These are phyloP conservation scores for Lasioglossum baleicum DNA, from an alignment of 1,140 invertebrate species.

Conservation along the genomic window DNA sequence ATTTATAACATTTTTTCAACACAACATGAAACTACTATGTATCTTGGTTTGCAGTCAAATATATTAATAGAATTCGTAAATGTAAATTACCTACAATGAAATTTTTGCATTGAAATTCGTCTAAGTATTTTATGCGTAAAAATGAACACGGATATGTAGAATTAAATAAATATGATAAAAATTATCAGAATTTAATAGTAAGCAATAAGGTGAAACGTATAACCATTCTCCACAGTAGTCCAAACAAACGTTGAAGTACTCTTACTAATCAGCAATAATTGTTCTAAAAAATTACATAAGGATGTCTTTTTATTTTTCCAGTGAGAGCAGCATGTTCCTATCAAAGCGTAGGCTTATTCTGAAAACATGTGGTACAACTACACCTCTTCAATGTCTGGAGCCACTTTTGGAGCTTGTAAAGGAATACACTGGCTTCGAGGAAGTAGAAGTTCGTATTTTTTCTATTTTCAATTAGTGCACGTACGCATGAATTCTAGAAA, in stretches of 20 bases:
- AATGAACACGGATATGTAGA: too few species aligned
- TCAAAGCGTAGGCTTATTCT: slow-evolving; percentile 95
- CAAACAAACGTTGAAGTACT: not conserved
- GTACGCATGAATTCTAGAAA: not conserved
- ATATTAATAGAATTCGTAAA: too few species aligned
- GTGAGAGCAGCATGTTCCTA: slow-evolving; percentile 99
- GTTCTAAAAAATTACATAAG: not conserved
- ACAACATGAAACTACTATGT: too few species aligned
- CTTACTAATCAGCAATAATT: not conserved
- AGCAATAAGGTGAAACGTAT: too few species aligned
- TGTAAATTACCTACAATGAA: too few species aligned
- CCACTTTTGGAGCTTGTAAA: slow-evolving; percentile 91
- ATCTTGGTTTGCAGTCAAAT: too few species aligned
- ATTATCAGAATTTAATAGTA: too few species aligned
- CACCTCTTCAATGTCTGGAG: slow-evolving; percentile 94
- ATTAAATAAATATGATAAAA: too few species aligned
- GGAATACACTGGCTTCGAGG: slow-evolving; percentile 90
- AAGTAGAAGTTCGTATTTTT: slow-evolving; percentile 82
- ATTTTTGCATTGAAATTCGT: too few species aligned
- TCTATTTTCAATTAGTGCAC: not conserved
- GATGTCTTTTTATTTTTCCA: slow-evolving; percentile 78
- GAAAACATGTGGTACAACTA: slow-evolving; percentile 99
- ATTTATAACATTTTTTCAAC: too few species aligned
- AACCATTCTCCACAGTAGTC: too few species aligned
- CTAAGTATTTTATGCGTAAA: too few species aligned